Evolutionary conservation across 2,797 vertebrate species (phyloP).

Genomic region (Bufotes viridis): DNA sequence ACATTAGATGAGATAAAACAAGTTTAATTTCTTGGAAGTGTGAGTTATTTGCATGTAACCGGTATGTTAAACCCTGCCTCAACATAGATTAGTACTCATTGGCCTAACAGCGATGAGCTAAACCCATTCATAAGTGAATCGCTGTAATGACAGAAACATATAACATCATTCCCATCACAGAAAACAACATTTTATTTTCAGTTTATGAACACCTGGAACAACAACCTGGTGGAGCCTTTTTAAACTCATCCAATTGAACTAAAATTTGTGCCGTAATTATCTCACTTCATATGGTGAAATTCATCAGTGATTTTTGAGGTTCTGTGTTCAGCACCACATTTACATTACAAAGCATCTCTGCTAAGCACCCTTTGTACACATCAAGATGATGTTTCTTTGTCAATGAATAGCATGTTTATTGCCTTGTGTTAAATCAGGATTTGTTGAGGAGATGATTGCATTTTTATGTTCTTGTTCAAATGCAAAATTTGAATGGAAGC

Average conservation of each 20-base stretch:
- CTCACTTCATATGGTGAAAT: constrained; percentile 65
- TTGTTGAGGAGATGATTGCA: constrained; percentile 56
- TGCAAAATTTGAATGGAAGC: constrained; percentile 33
- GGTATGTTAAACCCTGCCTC: not conserved
- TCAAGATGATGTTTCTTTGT: constrained; percentile 57
- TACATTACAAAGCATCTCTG: constrained; percentile 66
- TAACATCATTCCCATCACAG: constrained; percentile 2
- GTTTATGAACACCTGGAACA: constrained; percentile 65
- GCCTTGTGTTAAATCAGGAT: constrained; percentile 38
- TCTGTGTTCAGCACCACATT: constrained; percentile 65
- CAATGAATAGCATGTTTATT: constrained; percentile 48
- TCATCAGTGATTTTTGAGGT: constrained; percentile 65
- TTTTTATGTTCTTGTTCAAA: not conserved
- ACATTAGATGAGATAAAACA: not conserved
- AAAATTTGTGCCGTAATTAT: constrained; percentile 66
- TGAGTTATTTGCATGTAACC: not conserved
- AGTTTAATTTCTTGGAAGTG: too few species aligned
- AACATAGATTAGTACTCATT: not conserved
- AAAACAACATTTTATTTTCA: constrained; percentile 48
- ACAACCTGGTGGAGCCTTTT: constrained; percentile 64
- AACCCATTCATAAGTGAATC: not conserved
- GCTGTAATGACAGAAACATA: constrained; percentile 14
- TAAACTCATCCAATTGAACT: constrained; percentile 61
- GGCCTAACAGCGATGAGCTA: not conserved
- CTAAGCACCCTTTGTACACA: constrained; percentile 48